Evolutionary conservation across 2,113 vertebrate species (phyloP), one percentile per base, ranked within the genome.

Genomic region (Lycocorax pyrrhopterus): DNA sequence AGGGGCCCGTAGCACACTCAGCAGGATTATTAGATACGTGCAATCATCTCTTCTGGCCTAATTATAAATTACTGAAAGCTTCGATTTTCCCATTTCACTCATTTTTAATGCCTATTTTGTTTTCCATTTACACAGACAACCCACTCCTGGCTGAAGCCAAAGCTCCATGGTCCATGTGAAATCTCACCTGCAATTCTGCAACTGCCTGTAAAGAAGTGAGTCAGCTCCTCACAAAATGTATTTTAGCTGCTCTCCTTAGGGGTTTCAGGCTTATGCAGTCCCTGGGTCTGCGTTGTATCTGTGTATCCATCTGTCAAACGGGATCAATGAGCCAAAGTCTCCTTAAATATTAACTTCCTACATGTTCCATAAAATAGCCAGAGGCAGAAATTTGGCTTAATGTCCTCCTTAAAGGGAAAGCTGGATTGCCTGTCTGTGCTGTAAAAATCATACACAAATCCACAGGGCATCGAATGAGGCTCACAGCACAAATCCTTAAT

Each of bases 331-430:
- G 68, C 25, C 73, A 55, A 83, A 90, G 46, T 43, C 47, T 74
- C 69, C 87, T 22, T 6, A 52, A 95, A 92, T 90, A 84, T 84
- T 80, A 67, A 71, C 64, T 89, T 90, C 52, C 69, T 88, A 67
- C 39, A 84, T 4, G 72, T 81, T 89, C 56, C 41, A 52, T 71
- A 52, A 89, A 94, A 66, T 32, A 75, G 18, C 35, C 44, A 63
- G 53, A 90, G 68, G 63, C 69, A 91, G 83, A 81, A 66, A 52
- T 69, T 71, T 90, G 43, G 26, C 58, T 91, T 37, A 12, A 43
- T 2, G 2, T 84, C 23, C 11, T 89, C 44, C 55, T 79, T 59
- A 32, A 90, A 88, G 72, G 43, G 35, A 85, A 88, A 84, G 15
- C 30, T 88, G 60, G 37, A 62, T 80, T 49, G 44, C 25, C 27